These are phyloP conservation scores for Ditula angustiorana DNA, from an alignment of 2,888 invertebrate genomes.

Conservation along the genomic window DNA sequence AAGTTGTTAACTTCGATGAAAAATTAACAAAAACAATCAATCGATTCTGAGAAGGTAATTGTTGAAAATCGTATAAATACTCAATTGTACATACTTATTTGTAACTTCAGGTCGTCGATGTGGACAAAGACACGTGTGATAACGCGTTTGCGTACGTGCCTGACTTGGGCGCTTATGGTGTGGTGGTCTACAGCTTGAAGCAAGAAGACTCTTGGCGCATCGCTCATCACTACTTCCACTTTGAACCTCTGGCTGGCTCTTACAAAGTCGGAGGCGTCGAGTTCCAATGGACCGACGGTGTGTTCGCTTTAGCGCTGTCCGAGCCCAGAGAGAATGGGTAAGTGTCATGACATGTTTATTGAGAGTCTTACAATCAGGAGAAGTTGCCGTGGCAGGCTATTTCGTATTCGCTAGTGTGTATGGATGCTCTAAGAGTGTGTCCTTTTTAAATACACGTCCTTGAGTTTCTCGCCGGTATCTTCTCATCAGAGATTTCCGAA, in stretches of 20 bases:
- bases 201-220: slow-evolving; percentile 92
- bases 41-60: too few relatives aligned
- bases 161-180: slow-evolving; percentile 90
- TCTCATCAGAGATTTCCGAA: too few relatives aligned
- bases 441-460: too few relatives aligned
- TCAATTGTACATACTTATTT: neutral
- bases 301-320: slow-evolving; percentile 90
- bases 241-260: slow-evolving; percentile 91
- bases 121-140: slow-evolving; percentile 88
- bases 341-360: slow-evolving; percentile 44
- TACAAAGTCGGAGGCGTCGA: slow-evolving; percentile 91
- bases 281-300: slow-evolving; percentile 95
- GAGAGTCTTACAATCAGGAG: too few relatives aligned
- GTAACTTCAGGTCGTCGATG: slow-evolving; percentile 88
- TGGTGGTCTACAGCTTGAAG: slow-evolving; percentile 91
- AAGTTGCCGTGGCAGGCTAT: too few relatives aligned
- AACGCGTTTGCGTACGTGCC: slow-evolving; percentile 92
- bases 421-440: too few relatives aligned
- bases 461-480: too few relatives aligned
- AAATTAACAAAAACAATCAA: too few relatives aligned
- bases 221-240: slow-evolving; percentile 93
- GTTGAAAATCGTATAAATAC: too few relatives aligned
- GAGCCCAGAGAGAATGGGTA: slow-evolving; percentile 85
- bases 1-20: too few relatives aligned
- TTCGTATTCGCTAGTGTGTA: too few relatives aligned